Base-by-base conservation (phyloP, 2,888 invertebrate species). In the Diachrysia chrysitis region DNA sequence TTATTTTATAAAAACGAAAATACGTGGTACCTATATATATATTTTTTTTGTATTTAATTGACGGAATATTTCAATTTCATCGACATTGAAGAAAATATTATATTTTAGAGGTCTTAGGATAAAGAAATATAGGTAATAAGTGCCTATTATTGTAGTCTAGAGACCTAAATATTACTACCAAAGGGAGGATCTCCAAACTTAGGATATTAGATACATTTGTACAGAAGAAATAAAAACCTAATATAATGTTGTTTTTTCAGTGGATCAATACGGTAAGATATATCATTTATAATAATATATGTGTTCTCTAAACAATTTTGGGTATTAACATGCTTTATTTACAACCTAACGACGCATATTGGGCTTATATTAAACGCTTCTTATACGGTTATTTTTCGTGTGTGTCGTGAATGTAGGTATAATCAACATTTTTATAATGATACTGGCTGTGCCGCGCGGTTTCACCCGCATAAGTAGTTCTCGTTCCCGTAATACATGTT, bases 211-310 rank as follows among this genome's bases (percentile, higher is more conserved):
- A 23, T 21, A 21, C 23, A 5, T 25, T 7, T 4, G 6, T n/a
- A n/a, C 16, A 5, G 14, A 6, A 21, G 23, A 0, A 14, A 0
- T 25, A 25, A 25, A n/a, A 54, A 14, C 0, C 21, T 12, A 14
- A 46, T 19, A 25, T 51, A 54, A 0, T 55, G 7, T 60, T 60
- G 6, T 12, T 56, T 46, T 76, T 79, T 12, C 56, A 78, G 78
- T 79, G 7, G 65, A 79, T 37, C 63, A 63, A 55, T 46, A 63
- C 12, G 78, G 78, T 78, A 66, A 63, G 70, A 42, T 35, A 54
- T 23, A 23, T 12, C 32, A 23, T 21, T 58, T 16, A 5, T 51
- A 51, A 21, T 21, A 51, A 48, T 17, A 48, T 19, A 51, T 51
- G 37, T 37, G 0, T 14, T 12, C 12, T 19, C 12, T 51, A 9